A percentile compares a stretch with the other conserved stretches of the same genome.
phyloP scores from a whole-genome alignment of 2,797 vertebrate genomes.

The Ctenopoma kingsleyae region DNA sequence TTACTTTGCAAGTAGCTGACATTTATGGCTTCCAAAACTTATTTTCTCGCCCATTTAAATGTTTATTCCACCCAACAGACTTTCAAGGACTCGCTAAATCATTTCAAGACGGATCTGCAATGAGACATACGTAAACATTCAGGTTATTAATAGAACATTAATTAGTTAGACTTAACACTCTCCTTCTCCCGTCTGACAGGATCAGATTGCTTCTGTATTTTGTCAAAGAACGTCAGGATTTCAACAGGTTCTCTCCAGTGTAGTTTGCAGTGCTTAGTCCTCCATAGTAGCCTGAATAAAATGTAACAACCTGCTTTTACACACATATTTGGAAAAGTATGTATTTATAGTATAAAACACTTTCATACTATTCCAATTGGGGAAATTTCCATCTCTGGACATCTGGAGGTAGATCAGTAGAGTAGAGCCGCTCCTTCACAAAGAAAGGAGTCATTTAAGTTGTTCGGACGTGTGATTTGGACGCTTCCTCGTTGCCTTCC shows the following conservation, averaged over 20 bases:
- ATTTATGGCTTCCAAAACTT: slow-evolving; percentile 11
- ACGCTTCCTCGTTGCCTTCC: too few species aligned
- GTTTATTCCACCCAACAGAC: neutral
- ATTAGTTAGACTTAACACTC: neutral
- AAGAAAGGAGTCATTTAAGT: too few species aligned
- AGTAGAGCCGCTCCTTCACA: too few species aligned
- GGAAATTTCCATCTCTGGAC: neutral
- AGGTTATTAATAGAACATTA: neutral
- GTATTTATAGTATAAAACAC: neutral
- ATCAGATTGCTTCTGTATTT: neutral
- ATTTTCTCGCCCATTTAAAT: slow-evolving; percentile 13
- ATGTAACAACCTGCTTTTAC: neutral
- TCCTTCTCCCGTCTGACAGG: neutral
- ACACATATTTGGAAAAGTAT: neutral
- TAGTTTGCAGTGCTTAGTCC: neutral
- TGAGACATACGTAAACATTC: neutral
- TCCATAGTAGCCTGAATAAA: neutral
- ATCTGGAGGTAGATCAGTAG: too few species aligned
- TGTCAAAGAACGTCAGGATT: neutral
- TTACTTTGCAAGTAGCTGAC: slow-evolving; percentile 13
- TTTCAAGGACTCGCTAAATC: slow-evolving; percentile 1
- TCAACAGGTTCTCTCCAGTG: neutral
- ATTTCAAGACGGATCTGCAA: neutral
- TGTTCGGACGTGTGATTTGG: too few species aligned
- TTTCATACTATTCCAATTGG: neutral